Conservation (phyloP, 2,113 vertebrate species). For the Ivindomyrus marchei region DNA sequence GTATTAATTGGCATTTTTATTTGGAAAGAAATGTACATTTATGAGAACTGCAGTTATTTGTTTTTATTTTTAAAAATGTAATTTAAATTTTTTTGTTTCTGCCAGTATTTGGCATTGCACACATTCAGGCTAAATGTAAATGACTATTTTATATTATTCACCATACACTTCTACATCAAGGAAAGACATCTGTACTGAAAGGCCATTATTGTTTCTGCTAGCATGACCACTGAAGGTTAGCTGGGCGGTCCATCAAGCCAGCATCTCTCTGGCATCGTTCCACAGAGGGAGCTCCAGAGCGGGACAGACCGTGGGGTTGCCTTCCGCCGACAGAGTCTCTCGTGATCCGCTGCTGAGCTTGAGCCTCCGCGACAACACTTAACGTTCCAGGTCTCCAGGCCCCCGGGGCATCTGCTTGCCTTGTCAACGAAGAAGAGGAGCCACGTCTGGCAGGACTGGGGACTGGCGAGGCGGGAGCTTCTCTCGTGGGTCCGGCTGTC, state of each 20-base stretch:
- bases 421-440: conserved; percentile 30
- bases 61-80: neutral
- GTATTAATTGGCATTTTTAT: neutral
- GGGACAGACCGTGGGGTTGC: conserved; percentile 12
- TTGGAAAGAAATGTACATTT: neutral
- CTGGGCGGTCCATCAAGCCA: neutral
- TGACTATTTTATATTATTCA: neutral
- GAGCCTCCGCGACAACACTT: conserved; percentile 38
- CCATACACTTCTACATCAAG: neutral
- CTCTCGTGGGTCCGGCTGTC: conserved; percentile 3
- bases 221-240: neutral
- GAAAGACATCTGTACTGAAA: conserved; percentile 14
- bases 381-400: conserved; percentile 52
- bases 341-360: conserved; percentile 44
- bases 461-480: conserved; percentile 12
- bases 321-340: conserved; percentile 48
- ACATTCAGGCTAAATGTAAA: neutral
- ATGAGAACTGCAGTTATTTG: neutral
- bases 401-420: conserved; percentile 45
- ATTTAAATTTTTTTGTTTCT: neutral
- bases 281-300: neutral
- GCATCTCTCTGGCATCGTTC: neutral
- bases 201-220: conserved; percentile 2
- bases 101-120: neutral
- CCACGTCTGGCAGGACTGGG: conserved; percentile 34